These are phyloP conservation scores for Cryptotis parvus DNA, from an alignment of 2,113 vertebrate species.

Conservation along the genomic window DNA sequence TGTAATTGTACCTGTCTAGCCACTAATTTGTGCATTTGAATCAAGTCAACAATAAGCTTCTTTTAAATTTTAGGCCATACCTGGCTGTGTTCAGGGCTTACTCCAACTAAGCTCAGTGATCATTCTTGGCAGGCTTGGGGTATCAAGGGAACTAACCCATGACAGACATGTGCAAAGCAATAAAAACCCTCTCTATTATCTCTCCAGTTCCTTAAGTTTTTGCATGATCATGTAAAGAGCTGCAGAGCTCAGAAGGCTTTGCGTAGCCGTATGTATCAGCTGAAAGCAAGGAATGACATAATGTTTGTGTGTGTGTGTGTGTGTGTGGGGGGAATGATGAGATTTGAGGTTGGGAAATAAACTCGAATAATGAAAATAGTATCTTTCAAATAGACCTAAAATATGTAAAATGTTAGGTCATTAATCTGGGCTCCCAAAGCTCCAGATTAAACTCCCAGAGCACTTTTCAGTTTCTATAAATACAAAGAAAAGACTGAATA, in stretches of 20 bases:
- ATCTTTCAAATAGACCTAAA: constrained; percentile 32
- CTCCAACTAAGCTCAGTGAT: no score
- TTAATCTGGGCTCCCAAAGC: not conserved
- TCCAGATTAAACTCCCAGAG: no score
- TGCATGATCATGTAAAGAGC: not conserved
- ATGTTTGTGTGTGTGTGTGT: not conserved
- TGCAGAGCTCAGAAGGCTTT: not conserved
- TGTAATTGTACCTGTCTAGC: not conserved
- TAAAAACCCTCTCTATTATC: no score
- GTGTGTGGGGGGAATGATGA: not conserved
- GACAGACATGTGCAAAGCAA: no score
- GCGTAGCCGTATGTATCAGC: not conserved
- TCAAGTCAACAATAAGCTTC: not conserved
- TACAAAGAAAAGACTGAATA: not conserved
- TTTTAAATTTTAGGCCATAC: no score
- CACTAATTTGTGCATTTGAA: not conserved
- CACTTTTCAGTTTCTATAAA: constrained; percentile 32
- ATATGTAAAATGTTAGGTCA: not conserved
- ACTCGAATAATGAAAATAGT: not conserved
- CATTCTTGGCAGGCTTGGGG: no score
- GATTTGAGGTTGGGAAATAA: not conserved
- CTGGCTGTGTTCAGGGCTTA: no score
- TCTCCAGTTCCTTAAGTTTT: no score
- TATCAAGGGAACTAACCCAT: no score
- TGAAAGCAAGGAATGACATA: not conserved